phyloP scores from a whole-genome alignment of 2,113 vertebrate genomes.

The Anhinga anhinga region DNA sequence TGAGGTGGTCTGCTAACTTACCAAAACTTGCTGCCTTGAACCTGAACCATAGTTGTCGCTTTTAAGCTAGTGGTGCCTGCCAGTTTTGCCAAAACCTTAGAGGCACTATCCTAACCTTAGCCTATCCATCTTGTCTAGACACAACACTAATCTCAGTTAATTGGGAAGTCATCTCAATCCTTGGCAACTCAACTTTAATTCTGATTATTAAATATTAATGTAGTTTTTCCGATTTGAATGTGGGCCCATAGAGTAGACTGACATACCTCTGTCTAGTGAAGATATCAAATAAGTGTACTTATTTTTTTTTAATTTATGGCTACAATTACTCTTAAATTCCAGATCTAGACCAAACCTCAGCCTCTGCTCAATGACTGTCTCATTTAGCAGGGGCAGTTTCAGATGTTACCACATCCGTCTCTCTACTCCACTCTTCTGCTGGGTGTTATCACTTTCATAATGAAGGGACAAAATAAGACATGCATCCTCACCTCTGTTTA shows the following conservation, averaged over 20 bases:
- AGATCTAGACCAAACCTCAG: neutral
- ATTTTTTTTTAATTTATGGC: neutral
- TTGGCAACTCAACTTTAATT: neutral
- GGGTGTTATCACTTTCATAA: neutral
- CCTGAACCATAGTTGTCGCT: neutral
- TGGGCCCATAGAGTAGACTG: neutral
- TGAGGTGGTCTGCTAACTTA: neutral
- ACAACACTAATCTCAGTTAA: neutral
- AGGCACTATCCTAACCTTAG: neutral
- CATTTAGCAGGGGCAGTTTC: neutral
- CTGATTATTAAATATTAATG: neutral
- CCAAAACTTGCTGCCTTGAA: neutral
- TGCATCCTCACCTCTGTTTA: neutral
- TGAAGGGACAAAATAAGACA: neutral
- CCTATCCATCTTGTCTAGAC: neutral
- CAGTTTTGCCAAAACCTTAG: neutral
- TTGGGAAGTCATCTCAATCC: neutral
- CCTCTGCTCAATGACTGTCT: neutral
- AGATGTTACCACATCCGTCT: neutral
- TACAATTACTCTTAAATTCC: neutral
- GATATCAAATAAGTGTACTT: neutral
- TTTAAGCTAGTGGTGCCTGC: neutral
- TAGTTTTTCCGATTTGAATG: neutral
- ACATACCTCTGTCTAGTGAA: neutral
- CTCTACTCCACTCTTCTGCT: neutral